Evolutionary conservation across 2,888 invertebrate genomes (phyloP).

Genomic region (Thera britannica): DNA sequence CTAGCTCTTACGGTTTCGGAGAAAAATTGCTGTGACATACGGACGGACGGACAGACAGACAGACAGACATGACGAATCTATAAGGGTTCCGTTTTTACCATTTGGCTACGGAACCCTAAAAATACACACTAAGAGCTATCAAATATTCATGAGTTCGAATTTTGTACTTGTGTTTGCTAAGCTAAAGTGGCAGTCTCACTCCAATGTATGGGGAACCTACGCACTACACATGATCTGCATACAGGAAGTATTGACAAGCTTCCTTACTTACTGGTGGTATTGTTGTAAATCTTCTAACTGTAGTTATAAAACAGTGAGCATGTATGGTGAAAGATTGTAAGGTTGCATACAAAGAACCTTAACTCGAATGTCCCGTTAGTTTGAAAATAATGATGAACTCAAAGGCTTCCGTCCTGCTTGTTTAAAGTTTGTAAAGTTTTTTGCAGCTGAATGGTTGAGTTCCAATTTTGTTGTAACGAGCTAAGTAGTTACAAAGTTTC

Average conservation of each 20-base stretch:
- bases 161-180: too few relatives aligned
- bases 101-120: too few relatives aligned
- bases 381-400: constrained; percentile 16
- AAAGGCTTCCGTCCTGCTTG: constrained; percentile 25
- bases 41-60: too few relatives aligned
- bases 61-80: too few relatives aligned
- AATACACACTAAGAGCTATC: too few relatives aligned
- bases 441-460: constrained; percentile 1
- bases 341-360: constrained; percentile 14
- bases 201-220: not conserved
- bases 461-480: constrained; percentile 10
- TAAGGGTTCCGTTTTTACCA: too few relatives aligned
- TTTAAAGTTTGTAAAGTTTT: constrained; percentile 14
- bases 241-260: constrained; percentile 13
- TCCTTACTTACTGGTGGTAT: constrained; percentile 13
- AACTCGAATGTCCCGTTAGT: constrained; percentile 14
- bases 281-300: constrained; percentile 9
- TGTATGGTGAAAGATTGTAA: constrained; percentile 3
- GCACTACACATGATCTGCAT: not conserved
- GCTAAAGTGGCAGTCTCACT: too few relatives aligned
- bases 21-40: too few relatives aligned
- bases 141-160: too few relatives aligned
- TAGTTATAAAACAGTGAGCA: constrained; percentile 4
- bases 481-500: constrained; percentile 23
- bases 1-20: too few relatives aligned